Conservation (phyloP, 2,113 vertebrate species). For the Solea senegalensis region DNA sequence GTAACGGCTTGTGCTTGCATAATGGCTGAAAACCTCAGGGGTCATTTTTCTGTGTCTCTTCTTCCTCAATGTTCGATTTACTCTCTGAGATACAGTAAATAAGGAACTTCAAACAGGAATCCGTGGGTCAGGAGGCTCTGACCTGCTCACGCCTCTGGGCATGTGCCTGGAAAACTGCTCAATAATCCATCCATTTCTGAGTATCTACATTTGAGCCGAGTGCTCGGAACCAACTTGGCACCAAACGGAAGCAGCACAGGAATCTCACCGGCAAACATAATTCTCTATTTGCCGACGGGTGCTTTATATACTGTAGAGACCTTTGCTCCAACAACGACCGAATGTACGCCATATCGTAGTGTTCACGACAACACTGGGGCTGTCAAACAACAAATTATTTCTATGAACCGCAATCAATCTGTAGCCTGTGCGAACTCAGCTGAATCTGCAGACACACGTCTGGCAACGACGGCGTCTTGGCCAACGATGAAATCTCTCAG, state of each 20-base stretch:
- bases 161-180: neutral
- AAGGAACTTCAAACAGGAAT: neutral
- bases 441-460: too few relatives aligned
- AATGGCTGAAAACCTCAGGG: too few relatives aligned
- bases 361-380: too few relatives aligned
- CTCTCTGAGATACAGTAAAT: neutral
- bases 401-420: too few relatives aligned
- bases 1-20: too few relatives aligned
- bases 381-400: too few relatives aligned
- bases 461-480: too few relatives aligned
- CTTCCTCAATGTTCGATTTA: neutral
- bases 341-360: conserved; percentile 9
- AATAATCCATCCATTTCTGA: conserved; percentile 6
- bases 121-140: neutral
- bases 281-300: conserved; percentile 16
- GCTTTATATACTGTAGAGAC: conserved; percentile 15
- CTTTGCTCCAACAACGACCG: conserved; percentile 2
- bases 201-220: neutral
- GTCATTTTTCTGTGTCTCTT: neutral
- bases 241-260: conserved; percentile 11
- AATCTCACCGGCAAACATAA: neutral
- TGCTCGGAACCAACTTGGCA: conserved; percentile 1
- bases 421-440: too few relatives aligned
- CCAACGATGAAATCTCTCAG: too few relatives aligned
- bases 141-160: neutral